Evolutionary conservation across 2,113 vertebrate species (phyloP), one percentile per base, ranked within the genome.

Genomic region (Paedocypris sp.): DNA sequence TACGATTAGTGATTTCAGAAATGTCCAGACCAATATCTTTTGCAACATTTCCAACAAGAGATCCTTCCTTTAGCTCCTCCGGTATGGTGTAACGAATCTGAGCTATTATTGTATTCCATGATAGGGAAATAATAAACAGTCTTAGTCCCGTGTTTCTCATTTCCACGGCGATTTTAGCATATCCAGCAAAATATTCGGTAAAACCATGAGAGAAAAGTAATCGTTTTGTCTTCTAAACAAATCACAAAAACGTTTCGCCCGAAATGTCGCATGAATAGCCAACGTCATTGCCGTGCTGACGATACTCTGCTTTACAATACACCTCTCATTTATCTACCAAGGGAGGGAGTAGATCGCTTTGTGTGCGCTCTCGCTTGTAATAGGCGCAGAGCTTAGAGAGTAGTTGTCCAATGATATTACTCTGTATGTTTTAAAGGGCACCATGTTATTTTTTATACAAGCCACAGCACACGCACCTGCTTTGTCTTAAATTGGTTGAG

Each of bases 41-140:
- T 48, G 80, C 84, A 26, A 89, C 47, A 68, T 87, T 83, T 32
- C 86, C 83, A 32, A 89, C 81, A 3, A 78, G 56, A 26, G 73
- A 80, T 7, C 84, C 85, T 36, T 79, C 74, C 4, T 80, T 74
- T 29, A 79, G 68, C 51, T 85, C 82, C 72, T 87, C 86, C 3
- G 80, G 77, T 36, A 86, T 77, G 2, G 81, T 77, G 38, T 86
- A 86, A 38, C 53, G 79, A 64, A 71, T 69, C 53, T 77, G 75
- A 5, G 64, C 73, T 50, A 77, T 77, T 20, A 76, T 76, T 77
- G 74, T 62, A 77, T 77, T 81, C 83, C 86, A 78, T 66, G 83
- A 75, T 60, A 83, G 26, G 61, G 60, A 64, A 25, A 68, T 69
- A 51, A 10, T 3, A 13, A 61, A 54, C 54, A 66, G 63, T 73